A percentile compares a stretch with the other conserved stretches of the same genome.
These are phyloP conservation scores for Mastigias papua DNA, from an alignment of 30 jellyfish, hydroid and myxozoan genomes.

Conservation along the genomic window DNA sequence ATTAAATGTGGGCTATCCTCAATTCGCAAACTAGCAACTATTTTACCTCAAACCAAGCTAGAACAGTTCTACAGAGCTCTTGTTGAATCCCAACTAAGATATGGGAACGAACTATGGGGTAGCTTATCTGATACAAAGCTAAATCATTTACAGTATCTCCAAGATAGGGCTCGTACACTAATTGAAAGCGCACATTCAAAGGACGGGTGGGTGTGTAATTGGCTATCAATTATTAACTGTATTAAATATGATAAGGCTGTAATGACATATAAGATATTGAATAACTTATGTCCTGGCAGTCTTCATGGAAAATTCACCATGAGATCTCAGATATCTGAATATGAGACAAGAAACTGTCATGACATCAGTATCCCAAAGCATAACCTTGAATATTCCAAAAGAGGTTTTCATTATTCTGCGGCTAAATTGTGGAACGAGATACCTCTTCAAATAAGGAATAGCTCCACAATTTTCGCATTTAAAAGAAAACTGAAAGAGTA, in stretches of 20 bases:
- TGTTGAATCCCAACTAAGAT: conserved; percentile 1
- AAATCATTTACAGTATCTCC: not conserved
- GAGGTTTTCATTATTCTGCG: not conserved
- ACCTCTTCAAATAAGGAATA: too few relatives aligned
- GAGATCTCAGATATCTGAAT: not conserved
- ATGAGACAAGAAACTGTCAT: not conserved
- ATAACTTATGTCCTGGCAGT: not conserved
- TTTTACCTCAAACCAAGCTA: not conserved
- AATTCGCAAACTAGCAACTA: not conserved
- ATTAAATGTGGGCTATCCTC: conserved; percentile 9
- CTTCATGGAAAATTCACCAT: not conserved
- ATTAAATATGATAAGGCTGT: not conserved
- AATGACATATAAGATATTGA: not conserved
- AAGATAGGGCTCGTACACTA: not conserved
- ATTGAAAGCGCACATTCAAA: not conserved
- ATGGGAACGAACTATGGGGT: not conserved
- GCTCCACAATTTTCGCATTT: too few relatives aligned
- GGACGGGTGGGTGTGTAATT: conserved; percentile 1
- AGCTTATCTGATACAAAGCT: not conserved
- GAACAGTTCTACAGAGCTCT: conserved; percentile 7
- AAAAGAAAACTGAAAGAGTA: too few relatives aligned
- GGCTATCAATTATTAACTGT: not conserved
- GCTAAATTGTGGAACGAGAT: too few relatives aligned
- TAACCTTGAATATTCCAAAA: not conserved
- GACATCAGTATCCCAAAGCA: not conserved